Base-by-base conservation (phyloP, 2,113 vertebrate genomes). In the Microcebus ravelobensis region DNA sequence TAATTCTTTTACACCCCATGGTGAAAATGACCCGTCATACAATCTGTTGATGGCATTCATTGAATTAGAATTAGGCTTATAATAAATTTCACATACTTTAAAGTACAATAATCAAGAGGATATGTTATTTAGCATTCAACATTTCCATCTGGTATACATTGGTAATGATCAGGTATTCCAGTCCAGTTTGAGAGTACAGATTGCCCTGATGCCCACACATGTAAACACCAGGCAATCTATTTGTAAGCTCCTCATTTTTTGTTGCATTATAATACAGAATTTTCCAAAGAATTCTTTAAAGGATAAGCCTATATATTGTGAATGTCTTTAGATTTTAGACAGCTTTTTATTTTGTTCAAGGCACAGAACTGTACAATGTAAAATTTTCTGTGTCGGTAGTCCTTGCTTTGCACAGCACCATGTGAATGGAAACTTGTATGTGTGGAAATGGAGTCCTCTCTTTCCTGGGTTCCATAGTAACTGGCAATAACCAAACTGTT, bases 1-100 rank as follows among this genome's bases (percentile, higher is more conserved):
- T 77, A 93, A 93, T 97, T 96, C 68, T 95, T 87, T 95, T 87
- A 92, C 3, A 93, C 52, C 95, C 91, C 55, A 71, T 57, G 36
- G 96, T 71, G 97, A 95, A 97, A 97, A 96, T 97, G 90, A 93
- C 97, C 97, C 96, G 92, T 97, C 92, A 52, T 91, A 68, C 91
- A 97, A 93, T 98, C 93, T 95, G 92, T 95, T 96, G 79, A 93
- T 95, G 90, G 52, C 52, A 65, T 90, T 92, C 80, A 63, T 48
- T 95, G 96, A 95, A 95, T 92, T 91, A 87, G 94, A 97, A 96
- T 93, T 94, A 95, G 59, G 21, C 39, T 91, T 85, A 61, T 59
- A 90, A 95, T 95, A 88, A 93, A 91, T 89, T 68, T 93, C 61
- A 86, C 85, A 91, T 68, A 73, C 39, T 96, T 95, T 82, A 79